Evolutionary conservation across 2,888 invertebrate species (phyloP).

Genomic region (Drosophila dives): DNA sequence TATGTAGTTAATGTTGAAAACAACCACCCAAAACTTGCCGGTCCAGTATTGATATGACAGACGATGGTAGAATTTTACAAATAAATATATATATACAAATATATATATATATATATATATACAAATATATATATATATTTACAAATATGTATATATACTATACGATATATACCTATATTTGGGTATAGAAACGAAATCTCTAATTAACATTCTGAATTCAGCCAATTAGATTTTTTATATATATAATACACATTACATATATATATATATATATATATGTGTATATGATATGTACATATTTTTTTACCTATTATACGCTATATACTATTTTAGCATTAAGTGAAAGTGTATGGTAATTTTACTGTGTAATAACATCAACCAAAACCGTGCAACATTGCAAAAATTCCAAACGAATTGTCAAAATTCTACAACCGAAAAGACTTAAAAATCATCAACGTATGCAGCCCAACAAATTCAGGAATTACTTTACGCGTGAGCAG

Average conservation of each 20-base stretch:
- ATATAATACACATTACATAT: slow-evolving; percentile 40
- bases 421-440: slow-evolving; percentile 55
- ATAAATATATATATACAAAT: background rate
- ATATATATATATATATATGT: slow-evolving; percentile 42
- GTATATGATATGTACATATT: slow-evolving; percentile 44
- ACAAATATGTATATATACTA: background rate
- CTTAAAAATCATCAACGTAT: slow-evolving; percentile 42
- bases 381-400: slow-evolving; percentile 38
- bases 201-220: slow-evolving; percentile 30
- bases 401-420: slow-evolving; percentile 46
- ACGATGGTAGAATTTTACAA: slow-evolving; percentile 30
- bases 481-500: slow-evolving; percentile 35
- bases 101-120: background rate
- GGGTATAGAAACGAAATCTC: slow-evolving; percentile 15
- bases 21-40: slow-evolving; percentile 74
- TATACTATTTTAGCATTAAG: slow-evolving; percentile 50
- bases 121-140: slow-evolving; percentile 1
- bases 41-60: slow-evolving; percentile 77
- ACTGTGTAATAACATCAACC: slow-evolving; percentile 27
- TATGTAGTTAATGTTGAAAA: slow-evolving; percentile 51
- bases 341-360: slow-evolving; percentile 21
- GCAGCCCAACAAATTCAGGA: slow-evolving; percentile 53
- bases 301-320: slow-evolving; percentile 43
- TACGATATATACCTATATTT: slow-evolving; percentile 2
- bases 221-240: slow-evolving; percentile 54